These are phyloP conservation scores for Leptopterna dolabrata DNA, from an alignment of 2,888 invertebrate genomes.

Conservation along the genomic window DNA sequence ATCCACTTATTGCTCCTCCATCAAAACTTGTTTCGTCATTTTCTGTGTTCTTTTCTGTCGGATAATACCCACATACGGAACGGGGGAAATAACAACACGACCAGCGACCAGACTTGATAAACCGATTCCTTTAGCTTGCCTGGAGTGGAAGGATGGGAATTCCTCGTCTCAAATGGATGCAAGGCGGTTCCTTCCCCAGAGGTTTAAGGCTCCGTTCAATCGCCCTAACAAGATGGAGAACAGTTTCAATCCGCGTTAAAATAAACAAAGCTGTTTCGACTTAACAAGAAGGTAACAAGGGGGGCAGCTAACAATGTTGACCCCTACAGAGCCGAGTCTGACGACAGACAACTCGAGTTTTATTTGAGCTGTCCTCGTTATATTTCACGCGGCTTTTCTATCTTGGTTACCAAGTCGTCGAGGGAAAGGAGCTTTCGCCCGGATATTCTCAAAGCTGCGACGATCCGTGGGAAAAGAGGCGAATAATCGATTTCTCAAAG, in stretches of 20 bases:
- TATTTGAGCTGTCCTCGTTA: constrained; percentile 48
- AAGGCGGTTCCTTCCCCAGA: neutral
- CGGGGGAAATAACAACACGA: no score
- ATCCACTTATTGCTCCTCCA: no score
- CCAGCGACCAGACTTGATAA: neutral
- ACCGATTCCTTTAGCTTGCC: neutral
- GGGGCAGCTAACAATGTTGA: constrained; percentile 53
- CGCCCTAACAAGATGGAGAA: constrained; percentile 36
- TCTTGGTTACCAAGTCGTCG: neutral
- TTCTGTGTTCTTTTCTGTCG: no score
- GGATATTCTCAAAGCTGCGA: neutral
- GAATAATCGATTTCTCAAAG: neutral
- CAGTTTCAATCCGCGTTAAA: constrained; percentile 39
- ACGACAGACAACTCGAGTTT: constrained; percentile 26
- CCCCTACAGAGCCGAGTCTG: constrained; percentile 8
- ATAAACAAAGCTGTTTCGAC: constrained; percentile 53
- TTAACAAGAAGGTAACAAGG: constrained; percentile 52
- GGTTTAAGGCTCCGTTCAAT: constrained; percentile 18
- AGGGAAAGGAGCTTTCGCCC: neutral
- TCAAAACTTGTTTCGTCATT: no score
- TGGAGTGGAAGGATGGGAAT: neutral
- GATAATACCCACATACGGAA: no score
- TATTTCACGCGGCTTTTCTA: constrained; percentile 44
- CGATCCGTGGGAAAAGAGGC: neutral
- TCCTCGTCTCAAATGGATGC: neutral